Percentiles rank a stretch among this genome's conserved stretches.
Evolutionary conservation across 2,888 invertebrate species (phyloP).

Genomic region (Pollenia griseotomentosa): DNA sequence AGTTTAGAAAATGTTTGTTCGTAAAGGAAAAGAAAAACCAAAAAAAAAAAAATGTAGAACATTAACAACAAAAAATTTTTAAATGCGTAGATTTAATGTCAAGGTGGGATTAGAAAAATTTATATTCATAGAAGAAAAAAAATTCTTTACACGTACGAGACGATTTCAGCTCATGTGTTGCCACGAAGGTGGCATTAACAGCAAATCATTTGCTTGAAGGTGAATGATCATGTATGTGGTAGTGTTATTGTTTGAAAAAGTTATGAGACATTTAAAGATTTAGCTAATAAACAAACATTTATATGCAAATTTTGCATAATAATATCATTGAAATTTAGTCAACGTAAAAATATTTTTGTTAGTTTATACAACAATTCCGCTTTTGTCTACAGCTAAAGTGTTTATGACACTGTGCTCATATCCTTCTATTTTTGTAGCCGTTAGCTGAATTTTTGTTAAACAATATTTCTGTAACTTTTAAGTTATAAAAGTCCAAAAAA

Average conservation of each 20-base stretch:
- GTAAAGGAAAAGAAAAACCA: background rate
- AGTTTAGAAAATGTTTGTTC: constrained; percentile 28
- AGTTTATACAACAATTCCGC: constrained; percentile 5
- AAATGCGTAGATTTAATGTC: constrained; percentile 79
- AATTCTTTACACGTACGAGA: constrained; percentile 16
- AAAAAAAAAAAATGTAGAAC: constrained; percentile 2
- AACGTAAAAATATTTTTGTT: constrained; percentile 51
- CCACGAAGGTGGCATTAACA: constrained; percentile 38
- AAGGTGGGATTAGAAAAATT: constrained; percentile 78
- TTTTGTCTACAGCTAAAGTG: background rate
- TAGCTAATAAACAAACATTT: constrained; percentile 65
- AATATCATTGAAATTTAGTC: constrained; percentile 36
- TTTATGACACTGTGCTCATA: background rate
- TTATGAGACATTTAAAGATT: constrained; percentile 71
- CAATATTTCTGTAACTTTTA: constrained; percentile 44
- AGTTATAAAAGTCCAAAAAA: constrained; percentile 44
- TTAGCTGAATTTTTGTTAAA: constrained; percentile 17
- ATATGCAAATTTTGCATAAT: constrained; percentile 61
- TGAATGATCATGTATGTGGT: constrained; percentile 11
- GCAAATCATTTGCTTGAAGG: constrained; percentile 47
- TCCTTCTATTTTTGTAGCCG: background rate
- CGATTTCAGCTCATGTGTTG: constrained; percentile 24
- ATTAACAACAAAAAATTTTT: constrained; percentile 64
- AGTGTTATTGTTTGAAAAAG: constrained; percentile 53
- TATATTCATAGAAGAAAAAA: constrained; percentile 64